Percentiles rank a stretch among this genome's conserved stretches.
Conservation (phyloP, 1,140 invertebrate species). For the Bradysia coprophila region DNA sequence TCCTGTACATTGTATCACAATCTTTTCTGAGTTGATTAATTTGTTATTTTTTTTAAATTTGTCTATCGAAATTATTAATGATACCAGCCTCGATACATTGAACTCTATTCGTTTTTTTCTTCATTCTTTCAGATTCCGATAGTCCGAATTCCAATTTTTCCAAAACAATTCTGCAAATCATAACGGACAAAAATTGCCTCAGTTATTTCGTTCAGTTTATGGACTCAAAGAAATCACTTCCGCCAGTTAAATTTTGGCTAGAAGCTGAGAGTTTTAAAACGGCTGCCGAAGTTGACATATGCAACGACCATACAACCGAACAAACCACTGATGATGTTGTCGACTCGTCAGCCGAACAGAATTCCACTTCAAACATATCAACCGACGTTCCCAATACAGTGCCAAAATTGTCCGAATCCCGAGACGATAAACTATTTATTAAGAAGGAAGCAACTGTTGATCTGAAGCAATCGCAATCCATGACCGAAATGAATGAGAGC, state of each 20-base stretch:
- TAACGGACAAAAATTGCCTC: constrained; percentile 47
- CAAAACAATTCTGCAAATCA: constrained; percentile 40
- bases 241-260: constrained; percentile 48
- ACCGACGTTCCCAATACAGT: background rate
- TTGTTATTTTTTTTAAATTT: too few species aligned
- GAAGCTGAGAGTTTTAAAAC: constrained; percentile 45
- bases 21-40: too few species aligned
- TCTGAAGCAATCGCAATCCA: too few species aligned
- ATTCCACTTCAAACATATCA: background rate
- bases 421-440: background rate
- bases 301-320: constrained; percentile 8
- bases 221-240: constrained; percentile 33
- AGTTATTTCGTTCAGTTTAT: constrained; percentile 55
- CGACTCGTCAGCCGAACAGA: constrained; percentile 1
- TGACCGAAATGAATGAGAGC: background rate
- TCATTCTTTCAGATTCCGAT: too few species aligned
- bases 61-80: too few species aligned
- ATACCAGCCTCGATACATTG: too few species aligned
- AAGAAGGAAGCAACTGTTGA: too few species aligned
- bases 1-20: too few species aligned
- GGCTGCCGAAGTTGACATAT: constrained; percentile 7
- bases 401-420: background rate
- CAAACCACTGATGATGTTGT: background rate
- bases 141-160: too few species aligned
- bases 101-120: too few species aligned